A percentile compares a stretch with the other conserved stretches of the same genome.
Evolutionary conservation across 2,113 vertebrate species (phyloP).

Genomic region (Daubentonia madagascariensis): DNA sequence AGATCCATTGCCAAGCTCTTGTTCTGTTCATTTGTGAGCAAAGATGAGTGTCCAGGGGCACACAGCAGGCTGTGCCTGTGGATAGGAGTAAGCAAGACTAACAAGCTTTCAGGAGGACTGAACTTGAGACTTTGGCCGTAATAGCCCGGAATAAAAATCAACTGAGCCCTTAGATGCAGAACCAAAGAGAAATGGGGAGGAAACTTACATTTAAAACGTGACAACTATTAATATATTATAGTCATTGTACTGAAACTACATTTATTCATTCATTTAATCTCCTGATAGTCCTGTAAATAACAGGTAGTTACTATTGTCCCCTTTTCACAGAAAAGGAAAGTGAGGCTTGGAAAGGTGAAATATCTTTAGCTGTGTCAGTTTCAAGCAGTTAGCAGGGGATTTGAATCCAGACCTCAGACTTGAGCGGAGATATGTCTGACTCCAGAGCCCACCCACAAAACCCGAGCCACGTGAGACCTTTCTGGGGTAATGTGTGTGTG

Average conservation of each 20-base stretch:
- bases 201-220: not conserved
- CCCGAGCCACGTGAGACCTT: not conserved
- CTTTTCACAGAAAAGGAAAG: not conserved
- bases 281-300: not conserved
- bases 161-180: not conserved
- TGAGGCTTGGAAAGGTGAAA: not conserved
- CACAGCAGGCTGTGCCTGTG: not conserved
- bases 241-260: not conserved
- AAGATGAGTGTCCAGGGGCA: not conserved
- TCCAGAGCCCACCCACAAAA: not conserved
- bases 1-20: not conserved
- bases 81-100: not conserved
- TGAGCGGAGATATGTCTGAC: not conserved
- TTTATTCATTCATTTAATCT: slow-evolving; percentile 22
- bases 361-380: not conserved
- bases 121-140: slow-evolving; percentile 1
- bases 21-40: slow-evolving; percentile 1
- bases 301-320: not conserved
- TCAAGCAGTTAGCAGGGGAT: not conserved
- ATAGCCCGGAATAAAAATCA: not conserved
- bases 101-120: slow-evolving; percentile 30
- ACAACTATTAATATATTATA: not conserved
- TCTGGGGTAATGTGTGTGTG: not conserved
- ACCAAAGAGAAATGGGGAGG: not conserved
- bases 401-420: not conserved